Evolutionary conservation across 2,888 invertebrate genomes (phyloP).

Genomic region (Chloroclysta siterata): DNA sequence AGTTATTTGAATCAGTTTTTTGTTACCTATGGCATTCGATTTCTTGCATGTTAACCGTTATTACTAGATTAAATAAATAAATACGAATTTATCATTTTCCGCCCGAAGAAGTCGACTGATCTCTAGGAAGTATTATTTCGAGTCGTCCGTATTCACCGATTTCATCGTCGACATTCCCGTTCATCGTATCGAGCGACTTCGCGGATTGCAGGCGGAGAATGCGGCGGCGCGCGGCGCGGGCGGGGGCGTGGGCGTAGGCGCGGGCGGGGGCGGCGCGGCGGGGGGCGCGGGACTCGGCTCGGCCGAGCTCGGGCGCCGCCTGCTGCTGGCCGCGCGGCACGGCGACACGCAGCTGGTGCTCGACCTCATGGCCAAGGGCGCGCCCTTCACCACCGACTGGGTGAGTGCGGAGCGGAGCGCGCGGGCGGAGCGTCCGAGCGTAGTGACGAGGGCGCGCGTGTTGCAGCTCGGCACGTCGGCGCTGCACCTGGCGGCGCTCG

Average conservation of each 20-base stretch:
- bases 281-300: slow-evolving; percentile 66
- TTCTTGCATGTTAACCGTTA: too few species aligned
- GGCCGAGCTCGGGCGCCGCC: slow-evolving; percentile 93
- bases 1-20: too few species aligned
- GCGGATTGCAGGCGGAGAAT: slow-evolving; percentile 29
- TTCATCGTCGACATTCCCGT: too few species aligned
- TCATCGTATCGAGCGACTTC: too few species aligned
- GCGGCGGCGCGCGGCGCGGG: slow-evolving; percentile 12
- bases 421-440: too few species aligned
- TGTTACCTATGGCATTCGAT: too few species aligned
- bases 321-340: slow-evolving; percentile 91
- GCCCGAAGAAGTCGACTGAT: too few species aligned
- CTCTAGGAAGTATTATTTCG: too few species aligned
- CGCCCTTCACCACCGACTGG: slow-evolving; percentile 97
- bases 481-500: slow-evolving; percentile 92
- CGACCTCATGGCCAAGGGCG: slow-evolving; percentile 92
- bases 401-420: slow-evolving; percentile 71
- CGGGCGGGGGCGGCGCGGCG: slow-evolving; percentile 38
- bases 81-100: too few species aligned
- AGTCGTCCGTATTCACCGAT: too few species aligned
- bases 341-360: slow-evolving; percentile 92
- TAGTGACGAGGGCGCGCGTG: background rate
- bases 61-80: too few species aligned
- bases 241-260: slow-evolving; percentile 9
- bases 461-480: slow-evolving; percentile 94